These are phyloP conservation scores for Eurystomus glaucurus DNA, from an alignment of 2,797 vertebrate genomes.

Conservation along the genomic window DNA sequence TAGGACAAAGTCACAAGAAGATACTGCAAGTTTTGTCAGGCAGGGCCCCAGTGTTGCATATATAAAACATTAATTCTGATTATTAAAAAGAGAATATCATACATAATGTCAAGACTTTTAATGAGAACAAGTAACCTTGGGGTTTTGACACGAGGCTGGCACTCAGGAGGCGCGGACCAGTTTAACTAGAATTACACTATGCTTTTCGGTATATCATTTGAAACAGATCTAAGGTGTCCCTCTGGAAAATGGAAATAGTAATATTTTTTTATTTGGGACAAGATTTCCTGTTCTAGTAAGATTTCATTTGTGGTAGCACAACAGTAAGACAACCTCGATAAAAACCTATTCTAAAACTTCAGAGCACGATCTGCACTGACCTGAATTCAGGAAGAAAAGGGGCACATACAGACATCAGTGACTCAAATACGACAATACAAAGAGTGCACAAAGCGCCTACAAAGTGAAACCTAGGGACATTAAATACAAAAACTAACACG, in stretches of 20 bases:
- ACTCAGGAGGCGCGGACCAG: background rate
- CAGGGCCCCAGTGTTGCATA: background rate
- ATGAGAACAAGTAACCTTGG: background rate
- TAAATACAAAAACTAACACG: background rate
- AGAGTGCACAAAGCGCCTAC: background rate
- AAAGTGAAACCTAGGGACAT: background rate
- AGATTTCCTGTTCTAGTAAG: background rate
- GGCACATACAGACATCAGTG: accelerated
- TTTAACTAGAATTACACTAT: background rate
- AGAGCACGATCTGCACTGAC: background rate
- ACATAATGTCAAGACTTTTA: background rate
- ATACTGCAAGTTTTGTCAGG: background rate
- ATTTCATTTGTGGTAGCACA: background rate
- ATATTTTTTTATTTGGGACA: background rate
- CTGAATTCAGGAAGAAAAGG: background rate
- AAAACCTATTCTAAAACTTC: background rate
- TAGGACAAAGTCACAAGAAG: background rate
- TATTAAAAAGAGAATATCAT: background rate
- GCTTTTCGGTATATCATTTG: background rate
- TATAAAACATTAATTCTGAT: background rate
- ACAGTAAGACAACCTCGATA: background rate
- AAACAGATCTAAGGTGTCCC: background rate
- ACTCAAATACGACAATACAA: background rate
- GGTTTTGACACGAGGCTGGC: background rate
- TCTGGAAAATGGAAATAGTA: background rate